Conservation (phyloP, 2,888 invertebrate species). For the Lordiphosa andalusiaca region DNA sequence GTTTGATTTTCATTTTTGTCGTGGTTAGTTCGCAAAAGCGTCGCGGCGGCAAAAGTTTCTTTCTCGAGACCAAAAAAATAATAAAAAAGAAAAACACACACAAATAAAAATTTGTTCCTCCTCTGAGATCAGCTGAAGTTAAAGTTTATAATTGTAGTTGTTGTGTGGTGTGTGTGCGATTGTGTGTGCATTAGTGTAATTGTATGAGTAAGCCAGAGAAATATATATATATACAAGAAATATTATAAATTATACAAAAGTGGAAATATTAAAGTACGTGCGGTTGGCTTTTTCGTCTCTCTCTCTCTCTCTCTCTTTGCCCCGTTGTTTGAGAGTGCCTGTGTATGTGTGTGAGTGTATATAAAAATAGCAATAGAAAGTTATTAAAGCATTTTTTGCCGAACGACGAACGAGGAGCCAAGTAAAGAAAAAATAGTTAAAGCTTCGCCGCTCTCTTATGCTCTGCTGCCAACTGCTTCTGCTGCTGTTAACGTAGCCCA, state of each 20-base stretch:
- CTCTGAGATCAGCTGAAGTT: slow-evolving; percentile 36
- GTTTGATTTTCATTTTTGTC: slow-evolving; percentile 67
- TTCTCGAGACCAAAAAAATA: slow-evolving; percentile 20
- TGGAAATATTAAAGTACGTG: slow-evolving; percentile 1
- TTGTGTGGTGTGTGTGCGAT: slow-evolving; percentile 29
- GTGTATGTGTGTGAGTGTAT: slow-evolving; percentile 38
- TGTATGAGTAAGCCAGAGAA: slow-evolving; percentile 50
- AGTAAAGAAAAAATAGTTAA: slow-evolving; percentile 69
- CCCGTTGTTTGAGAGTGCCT: no score
- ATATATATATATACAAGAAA: slow-evolving; percentile 45
- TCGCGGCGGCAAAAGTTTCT: slow-evolving; percentile 26
- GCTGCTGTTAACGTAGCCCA: not conserved
- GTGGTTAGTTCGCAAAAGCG: slow-evolving; percentile 53
- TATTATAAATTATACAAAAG: slow-evolving; percentile 42
- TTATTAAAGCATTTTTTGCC: slow-evolving; percentile 55
- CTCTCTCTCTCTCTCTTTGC: no score
- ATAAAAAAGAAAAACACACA: slow-evolving; percentile 31
- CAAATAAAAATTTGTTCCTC: slow-evolving; percentile 35
- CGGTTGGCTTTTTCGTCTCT: no score
- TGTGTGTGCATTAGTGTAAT: slow-evolving; percentile 14
- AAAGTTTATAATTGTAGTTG: slow-evolving; percentile 33
- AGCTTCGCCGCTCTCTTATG: slow-evolving; percentile 50
- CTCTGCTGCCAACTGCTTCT: slow-evolving; percentile 35
- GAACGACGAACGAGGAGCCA: slow-evolving; percentile 35
- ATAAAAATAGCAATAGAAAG: slow-evolving; percentile 75